phyloP scores from a whole-genome alignment of 2,888 invertebrate species.

The Caenorhabditis sinica region DNA sequence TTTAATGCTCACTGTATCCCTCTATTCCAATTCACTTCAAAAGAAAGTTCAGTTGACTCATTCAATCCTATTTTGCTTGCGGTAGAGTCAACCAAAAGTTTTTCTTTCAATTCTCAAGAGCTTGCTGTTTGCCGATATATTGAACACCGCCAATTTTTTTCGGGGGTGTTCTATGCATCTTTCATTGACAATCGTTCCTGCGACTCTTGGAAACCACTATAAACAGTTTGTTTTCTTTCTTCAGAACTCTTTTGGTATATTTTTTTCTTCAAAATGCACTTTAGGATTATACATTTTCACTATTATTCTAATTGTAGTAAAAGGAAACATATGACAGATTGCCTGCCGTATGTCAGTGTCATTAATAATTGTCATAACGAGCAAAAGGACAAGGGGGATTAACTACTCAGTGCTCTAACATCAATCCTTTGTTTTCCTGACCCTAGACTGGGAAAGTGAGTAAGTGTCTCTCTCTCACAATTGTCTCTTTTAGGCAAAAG shows the following conservation, averaged over 20 bases:
- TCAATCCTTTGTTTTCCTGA: conserved; percentile 47
- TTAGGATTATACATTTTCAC: background rate
- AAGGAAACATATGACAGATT: conserved; percentile 37
- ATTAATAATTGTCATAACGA: conserved; percentile 61
- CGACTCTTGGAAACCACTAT: conserved; percentile 36
- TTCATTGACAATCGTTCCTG: conserved; percentile 36
- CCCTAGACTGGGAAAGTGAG: conserved; percentile 17
- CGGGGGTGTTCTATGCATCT: conserved; percentile 23
- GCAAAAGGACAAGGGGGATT: conserved; percentile 47
- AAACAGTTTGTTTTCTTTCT: conserved; percentile 24
- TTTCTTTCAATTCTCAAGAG: conserved; percentile 39
- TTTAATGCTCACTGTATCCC: background rate
- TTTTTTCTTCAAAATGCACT: background rate
- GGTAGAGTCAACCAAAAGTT: conserved; percentile 4
- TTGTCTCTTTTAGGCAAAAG: conserved; percentile 18
- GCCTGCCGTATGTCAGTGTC: conserved; percentile 41
- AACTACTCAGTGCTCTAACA: conserved; percentile 42
- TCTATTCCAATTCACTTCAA: background rate
- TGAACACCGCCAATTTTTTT: conserved; percentile 40
- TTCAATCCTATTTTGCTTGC: background rate
- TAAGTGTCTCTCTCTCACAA: background rate
- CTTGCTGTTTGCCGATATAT: conserved; percentile 36
- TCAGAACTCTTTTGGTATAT: background rate
- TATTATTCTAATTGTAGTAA: conserved; percentile 27
- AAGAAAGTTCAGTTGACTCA: background rate